Conservation (phyloP, 37 sponge, comb jelly and placozoan species). For the Eunapius fragilis region DNA sequence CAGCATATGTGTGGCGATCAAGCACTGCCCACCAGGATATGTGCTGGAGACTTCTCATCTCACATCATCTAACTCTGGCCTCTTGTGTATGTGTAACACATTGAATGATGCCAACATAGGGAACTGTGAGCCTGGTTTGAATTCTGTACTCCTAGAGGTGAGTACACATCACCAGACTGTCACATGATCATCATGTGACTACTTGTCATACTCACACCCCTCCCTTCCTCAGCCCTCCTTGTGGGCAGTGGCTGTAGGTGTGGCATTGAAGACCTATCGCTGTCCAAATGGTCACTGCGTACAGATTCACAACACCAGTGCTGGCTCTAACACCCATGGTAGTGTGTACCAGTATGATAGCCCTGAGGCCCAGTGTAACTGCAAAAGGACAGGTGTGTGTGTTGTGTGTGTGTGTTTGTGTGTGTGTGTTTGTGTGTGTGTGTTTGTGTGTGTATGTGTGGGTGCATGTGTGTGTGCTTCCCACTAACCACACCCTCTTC, state of each 20-base stretch:
- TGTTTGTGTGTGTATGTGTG: too few relatives aligned
- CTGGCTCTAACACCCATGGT: conserved; percentile 10
- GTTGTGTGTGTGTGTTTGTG: too few relatives aligned
- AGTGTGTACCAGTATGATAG: conserved; percentile 3
- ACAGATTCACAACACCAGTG: background rate
- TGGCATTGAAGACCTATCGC: conserved; percentile 22
- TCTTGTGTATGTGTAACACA: too few relatives aligned
- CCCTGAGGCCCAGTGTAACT: conserved; percentile 35
- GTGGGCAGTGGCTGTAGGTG: background rate
- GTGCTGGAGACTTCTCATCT: too few relatives aligned
- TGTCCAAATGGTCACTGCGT: conserved; percentile 56
- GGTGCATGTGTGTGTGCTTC: background rate
- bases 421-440: too few relatives aligned
- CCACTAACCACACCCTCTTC: background rate
- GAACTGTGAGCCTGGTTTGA: too few relatives aligned
- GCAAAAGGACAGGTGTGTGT: conserved; percentile 27
- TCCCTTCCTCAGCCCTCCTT: background rate
- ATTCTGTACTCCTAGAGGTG: too few relatives aligned
- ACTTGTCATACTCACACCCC: too few relatives aligned
- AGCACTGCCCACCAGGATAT: conserved; percentile 12
- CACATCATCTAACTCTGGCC: too few relatives aligned
- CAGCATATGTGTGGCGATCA: background rate
- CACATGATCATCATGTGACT: too few relatives aligned
- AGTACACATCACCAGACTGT: too few relatives aligned
- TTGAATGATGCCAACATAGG: too few relatives aligned